phyloP scores from a whole-genome alignment of 2,888 invertebrate species.

The Tillus elongatus region DNA sequence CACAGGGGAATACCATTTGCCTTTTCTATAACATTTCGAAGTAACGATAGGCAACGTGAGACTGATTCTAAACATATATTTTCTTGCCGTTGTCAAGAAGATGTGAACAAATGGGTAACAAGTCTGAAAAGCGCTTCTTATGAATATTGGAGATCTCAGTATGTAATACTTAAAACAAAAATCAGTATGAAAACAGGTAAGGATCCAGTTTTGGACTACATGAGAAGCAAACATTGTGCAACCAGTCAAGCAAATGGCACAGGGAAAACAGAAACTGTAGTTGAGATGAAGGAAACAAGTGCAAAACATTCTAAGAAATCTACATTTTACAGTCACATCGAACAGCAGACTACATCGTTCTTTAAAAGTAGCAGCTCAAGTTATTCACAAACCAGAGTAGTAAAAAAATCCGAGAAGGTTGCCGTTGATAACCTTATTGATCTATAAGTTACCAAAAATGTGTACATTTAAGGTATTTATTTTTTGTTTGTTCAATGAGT shows the following conservation, averaged over 20 bases:
- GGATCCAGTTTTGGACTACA: conserved; percentile 41
- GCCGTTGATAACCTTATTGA: conserved; percentile 30
- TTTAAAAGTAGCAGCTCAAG: too few relatives aligned
- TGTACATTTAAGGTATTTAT: too few relatives aligned
- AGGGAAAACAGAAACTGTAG: conserved; percentile 18
- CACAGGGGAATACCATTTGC: conserved; percentile 59
- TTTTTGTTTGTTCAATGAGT: too few relatives aligned
- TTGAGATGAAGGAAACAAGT: conserved; percentile 24
- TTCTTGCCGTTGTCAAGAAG: conserved; percentile 59
- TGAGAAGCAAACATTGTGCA: conserved; percentile 27
- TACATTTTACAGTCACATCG: conserved; percentile 35
- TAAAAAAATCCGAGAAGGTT: conserved; percentile 18
- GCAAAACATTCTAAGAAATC: conserved; percentile 26
- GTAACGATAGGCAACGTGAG: conserved; percentile 50
- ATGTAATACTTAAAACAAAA: conserved; percentile 56
- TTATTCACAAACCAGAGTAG: conserved; percentile 20
- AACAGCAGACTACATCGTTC: conserved; percentile 23
- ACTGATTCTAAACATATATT: conserved; percentile 53
- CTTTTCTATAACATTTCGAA: conserved; percentile 57
- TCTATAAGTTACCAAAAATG: conserved; percentile 22
- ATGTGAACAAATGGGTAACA: conserved; percentile 63
- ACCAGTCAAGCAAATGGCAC: conserved; percentile 6
- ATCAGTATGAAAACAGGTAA: conserved; percentile 60
- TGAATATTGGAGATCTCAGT: conserved; percentile 56
- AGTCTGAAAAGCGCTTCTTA: conserved; percentile 61